A percentile compares a stretch with the other conserved stretches of the same genome.
These are phyloP conservation scores for Aulostomus chinensis DNA, from an alignment of 2,797 vertebrate species.

Conservation along the genomic window DNA sequence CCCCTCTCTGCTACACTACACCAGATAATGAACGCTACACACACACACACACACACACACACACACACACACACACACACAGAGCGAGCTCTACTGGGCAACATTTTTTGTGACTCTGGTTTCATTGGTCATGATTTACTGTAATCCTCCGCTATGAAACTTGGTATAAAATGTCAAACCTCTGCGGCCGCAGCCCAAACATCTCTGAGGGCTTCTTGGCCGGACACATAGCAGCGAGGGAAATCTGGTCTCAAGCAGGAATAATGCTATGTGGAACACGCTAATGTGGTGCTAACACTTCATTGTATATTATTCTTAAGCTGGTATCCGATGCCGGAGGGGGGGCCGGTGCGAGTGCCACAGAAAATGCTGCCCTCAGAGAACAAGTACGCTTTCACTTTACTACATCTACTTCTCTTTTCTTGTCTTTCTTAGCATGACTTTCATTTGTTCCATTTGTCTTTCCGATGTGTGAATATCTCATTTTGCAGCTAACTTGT, in stretches of 20 bases:
- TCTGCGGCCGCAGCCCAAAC: slow-evolving; percentile 29
- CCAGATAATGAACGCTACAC: slow-evolving; percentile 40
- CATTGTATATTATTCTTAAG: slow-evolving; percentile 75
- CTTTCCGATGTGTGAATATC: too few species aligned
- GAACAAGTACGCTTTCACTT: slow-evolving; percentile 76
- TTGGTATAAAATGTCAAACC: slow-evolving; percentile 50
- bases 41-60: too few species aligned
- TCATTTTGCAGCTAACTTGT: too few species aligned
- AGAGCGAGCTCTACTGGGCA: slow-evolving; percentile 66
- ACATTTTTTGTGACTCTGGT: slow-evolving; percentile 78
- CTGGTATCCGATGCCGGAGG: slow-evolving; percentile 80
- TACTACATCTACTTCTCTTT: slow-evolving; percentile 41
- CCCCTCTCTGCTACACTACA: slow-evolving; percentile 55
- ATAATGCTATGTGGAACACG: slow-evolving; percentile 49
- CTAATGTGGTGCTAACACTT: slow-evolving; percentile 69
- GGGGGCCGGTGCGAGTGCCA: slow-evolving; percentile 75
- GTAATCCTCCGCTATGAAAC: slow-evolving; percentile 60
- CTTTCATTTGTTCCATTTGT: too few species aligned
- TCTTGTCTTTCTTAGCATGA: slow-evolving; percentile 15
- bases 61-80: too few species aligned
- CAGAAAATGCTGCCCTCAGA: slow-evolving; percentile 84
- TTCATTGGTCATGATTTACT: slow-evolving; percentile 69
- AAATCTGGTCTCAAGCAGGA: slow-evolving; percentile 24
- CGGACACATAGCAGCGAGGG: slow-evolving; percentile 4
- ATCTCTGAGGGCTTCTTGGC: slow-evolving; percentile 10